Evolutionary conservation across 2,797 vertebrate species (phyloP), one percentile per base, ranked within the genome.

Genomic region (Kryptopterus vitreolus): DNA sequence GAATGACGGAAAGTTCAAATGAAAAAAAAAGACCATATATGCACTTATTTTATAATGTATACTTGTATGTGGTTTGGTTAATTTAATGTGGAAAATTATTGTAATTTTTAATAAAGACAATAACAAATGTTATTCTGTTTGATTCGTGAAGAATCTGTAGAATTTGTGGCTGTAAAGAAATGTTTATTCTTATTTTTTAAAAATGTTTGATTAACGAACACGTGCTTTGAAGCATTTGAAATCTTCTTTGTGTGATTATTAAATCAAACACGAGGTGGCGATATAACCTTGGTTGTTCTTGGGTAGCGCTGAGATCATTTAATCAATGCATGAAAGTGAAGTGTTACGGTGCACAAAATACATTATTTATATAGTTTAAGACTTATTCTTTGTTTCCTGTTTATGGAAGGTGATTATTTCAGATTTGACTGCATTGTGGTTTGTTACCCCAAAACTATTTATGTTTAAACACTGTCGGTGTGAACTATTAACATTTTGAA

Each of bases 261-360:
- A 15, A 80, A 43, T 29, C 3, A 57, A 65, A 46, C 78, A 80
- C 70, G 65, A 57, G 70, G 31, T 53, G 78, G 70, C 13, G 24
- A 43, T n/a, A 43, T 62, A 38, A 57, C n/a, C 13, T n/a, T 53
- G 33, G 69, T 11, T 58, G 35, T 10, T 59, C 7, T 26, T 24
- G 24, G 20, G 9, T 22, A 33, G 0, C 2, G 38, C 22, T 11
- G 18, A 53, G 10, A 22, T 53, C 20, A 33, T 53, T 55, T 43
- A 73, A 74, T 72, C 15, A 10, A 13, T 73, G 71, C n/a, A n/a
- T n/a, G n/a, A n/a, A 73, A n/a, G 3, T 55, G 22, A 38, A 43
- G 38, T 43, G 38, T 1, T 10, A 50, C 24, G 50, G 15, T n/a
- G n/a, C n/a, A n/a, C n/a, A n/a, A n/a, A n/a, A n/a, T n/a, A n/a